Evolutionary conservation across 2,797 vertebrate species (phyloP), one percentile per base, ranked within the genome.

Genomic region (Eulemur rubriventer): DNA sequence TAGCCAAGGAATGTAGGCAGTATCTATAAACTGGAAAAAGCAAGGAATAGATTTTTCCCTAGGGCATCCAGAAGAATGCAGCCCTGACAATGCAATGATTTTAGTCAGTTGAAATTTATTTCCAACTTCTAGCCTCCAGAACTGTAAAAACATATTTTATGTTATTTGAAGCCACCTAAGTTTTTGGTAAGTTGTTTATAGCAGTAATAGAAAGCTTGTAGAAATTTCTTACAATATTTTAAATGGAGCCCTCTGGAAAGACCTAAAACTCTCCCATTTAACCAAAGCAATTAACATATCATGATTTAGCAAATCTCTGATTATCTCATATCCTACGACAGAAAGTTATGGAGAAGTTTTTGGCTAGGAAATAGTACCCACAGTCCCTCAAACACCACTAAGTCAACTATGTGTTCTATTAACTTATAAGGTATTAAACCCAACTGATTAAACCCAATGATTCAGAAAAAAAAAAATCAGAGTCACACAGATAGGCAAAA

Each of bases 221-320:
- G 26, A 85, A 82, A 65, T 65, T 83, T 88, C 59, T 52, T 65
- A 95, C 20, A 73, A 30, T 81, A 67, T 93, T 81, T 89, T 67
- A 84, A 88, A 41, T 63, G 83, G 38, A 16, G 4, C 13, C n/a
- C 38, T 70, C 87, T 61, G 18, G 57, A 91, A 91, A 84, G 38
- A 88, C 2, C 12, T 43, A 78, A 70, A 92, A 16, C 50, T 63
- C 6, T 67, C 30, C 46, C 52, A 76, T n/a, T 76, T 78, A 73
- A n/a, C 14, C 35, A 91, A 88, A 80, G 6, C 18, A 94, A 33
- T 78, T 79, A 94, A 91, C 4, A 30, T 73, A n/a, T 26, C 81
- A 78, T 70, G 52, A 94, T 76, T 84, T 72, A 86, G 43, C 30
- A 91, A 43, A 52, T 69, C 11, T 43, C 12, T 52, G 6, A 76